A percentile compares a stretch with the other conserved stretches of the same genome.
phyloP scores from a whole-genome alignment of 2,797 vertebrate genomes.

The Echeneis naucrates region DNA sequence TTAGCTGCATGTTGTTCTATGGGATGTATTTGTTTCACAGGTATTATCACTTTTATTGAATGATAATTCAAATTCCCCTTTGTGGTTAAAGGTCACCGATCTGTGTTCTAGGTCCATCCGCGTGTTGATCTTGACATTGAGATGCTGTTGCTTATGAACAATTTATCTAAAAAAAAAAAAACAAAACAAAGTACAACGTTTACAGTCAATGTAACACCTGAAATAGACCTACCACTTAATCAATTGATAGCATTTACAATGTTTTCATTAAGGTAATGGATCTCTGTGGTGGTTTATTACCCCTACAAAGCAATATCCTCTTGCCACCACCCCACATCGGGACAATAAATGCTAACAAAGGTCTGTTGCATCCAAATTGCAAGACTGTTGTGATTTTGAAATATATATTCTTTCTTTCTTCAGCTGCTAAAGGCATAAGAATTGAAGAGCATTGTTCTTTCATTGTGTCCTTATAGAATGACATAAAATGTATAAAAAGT shows the following conservation, averaged over 20 bases:
- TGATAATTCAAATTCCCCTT: no score
- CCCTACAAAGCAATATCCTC: slow-evolving; percentile 73
- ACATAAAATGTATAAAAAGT: background rate
- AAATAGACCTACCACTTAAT: slow-evolving; percentile 69
- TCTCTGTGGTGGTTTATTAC: slow-evolving; percentile 78
- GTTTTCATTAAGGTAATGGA: slow-evolving; percentile 87
- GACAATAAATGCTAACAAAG: slow-evolving; percentile 71
- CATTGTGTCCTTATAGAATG: background rate
- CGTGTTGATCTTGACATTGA: slow-evolving; percentile 32
- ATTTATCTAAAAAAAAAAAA: slow-evolving; percentile 47
- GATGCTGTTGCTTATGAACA: slow-evolving; percentile 33
- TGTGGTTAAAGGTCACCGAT: background rate
- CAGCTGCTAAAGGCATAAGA: background rate
- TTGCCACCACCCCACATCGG: slow-evolving; percentile 64
- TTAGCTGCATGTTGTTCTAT: no score
- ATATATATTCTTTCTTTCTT: background rate
- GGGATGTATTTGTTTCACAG: background rate
- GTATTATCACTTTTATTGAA: no score
- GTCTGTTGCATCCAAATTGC: slow-evolving; percentile 2
- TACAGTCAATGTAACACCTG: slow-evolving; percentile 58
- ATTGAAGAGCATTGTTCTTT: slow-evolving; percentile 1
- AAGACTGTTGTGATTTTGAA: background rate
- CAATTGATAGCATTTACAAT: slow-evolving; percentile 74
- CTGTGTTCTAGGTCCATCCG: background rate
- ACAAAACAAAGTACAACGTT: slow-evolving; percentile 36